phyloP scores from a whole-genome alignment of 2,113 vertebrate genomes.

The Calidris pugnax region DNA sequence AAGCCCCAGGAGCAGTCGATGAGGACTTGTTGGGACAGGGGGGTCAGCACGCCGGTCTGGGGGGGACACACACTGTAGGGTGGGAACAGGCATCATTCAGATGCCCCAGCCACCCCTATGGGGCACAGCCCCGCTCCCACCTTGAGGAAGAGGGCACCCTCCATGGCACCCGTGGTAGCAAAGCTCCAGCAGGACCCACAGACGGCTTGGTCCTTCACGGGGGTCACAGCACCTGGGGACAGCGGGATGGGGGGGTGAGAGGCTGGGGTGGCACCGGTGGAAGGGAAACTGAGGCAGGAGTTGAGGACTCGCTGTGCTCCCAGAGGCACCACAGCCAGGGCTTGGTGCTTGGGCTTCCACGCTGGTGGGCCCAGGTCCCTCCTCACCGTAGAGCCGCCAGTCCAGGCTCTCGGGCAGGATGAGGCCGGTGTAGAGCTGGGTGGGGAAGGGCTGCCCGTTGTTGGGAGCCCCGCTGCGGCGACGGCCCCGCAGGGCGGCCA shows the following conservation, averaged over 20 bases:
- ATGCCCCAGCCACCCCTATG: no score
- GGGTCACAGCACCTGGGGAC: slow-evolving; percentile 78
- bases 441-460: slow-evolving; percentile 71
- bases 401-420: slow-evolving; percentile 73
- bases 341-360: neutral
- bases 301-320: fast-evolving
- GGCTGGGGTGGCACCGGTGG: fast-evolving
- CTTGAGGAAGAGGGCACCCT: slow-evolving; percentile 87
- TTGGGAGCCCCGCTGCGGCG: slow-evolving; percentile 64
- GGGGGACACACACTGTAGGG: neutral
- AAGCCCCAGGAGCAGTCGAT: slow-evolving; percentile 86
- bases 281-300: neutral
- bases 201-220: slow-evolving; percentile 86
- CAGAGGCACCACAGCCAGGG: neutral
- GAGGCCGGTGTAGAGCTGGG: slow-evolving; percentile 33
- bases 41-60: slow-evolving; percentile 75
- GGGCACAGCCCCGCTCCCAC: slow-evolving; percentile 24
- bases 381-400: slow-evolving; percentile 78
- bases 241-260: neutral
- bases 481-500: slow-evolving; percentile 68
- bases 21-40: slow-evolving; percentile 85
- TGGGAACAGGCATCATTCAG: neutral
- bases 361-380: neutral
- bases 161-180: slow-evolving; percentile 83
- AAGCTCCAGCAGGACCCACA: slow-evolving; percentile 92